Base-by-base conservation (phyloP, 2,797 vertebrate genomes). In the Oreonectes daqikongensis region DNA sequence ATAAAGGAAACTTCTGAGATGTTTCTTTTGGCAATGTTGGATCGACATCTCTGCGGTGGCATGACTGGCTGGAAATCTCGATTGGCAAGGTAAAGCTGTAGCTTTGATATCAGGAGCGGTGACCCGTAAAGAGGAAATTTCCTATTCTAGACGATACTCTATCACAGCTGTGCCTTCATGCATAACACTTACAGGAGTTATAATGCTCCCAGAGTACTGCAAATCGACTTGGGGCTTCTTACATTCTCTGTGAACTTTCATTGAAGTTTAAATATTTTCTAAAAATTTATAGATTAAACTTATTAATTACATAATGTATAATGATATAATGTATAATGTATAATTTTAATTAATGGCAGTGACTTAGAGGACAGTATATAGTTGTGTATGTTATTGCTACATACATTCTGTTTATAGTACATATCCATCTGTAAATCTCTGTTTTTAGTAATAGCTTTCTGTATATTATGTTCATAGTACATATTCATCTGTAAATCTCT, bases 11-110 rank as follows among this genome's bases (percentile, higher is more conserved):
- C 35, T 48, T 55, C 5, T 26, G 9, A 26, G 64, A 17, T 46
- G 42, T 24, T 66, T 72, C 53, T 64, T 30, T 26, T 17, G 71
- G 46, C 55, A 28, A 18, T 66, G 24, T 61, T 48, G 32, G 63
- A 72, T 50, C 44, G 11, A 24, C 32, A 30, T 17, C 8, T 15
- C 20, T 0, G 15, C 14, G 9, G 44, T 35, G 30, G 30, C 18
- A 38, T 3, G 1, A 5, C 4, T 20, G 46, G 11, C 5, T 6
- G 61, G 11, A 65, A 30, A 42, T 42, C 60, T 65, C 11, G 24
- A 22, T 4, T 42, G 32, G 72, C 12, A 9, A 65, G 22, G 17
- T 35, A 42, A 30, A 65, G 48, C 55, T 22, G 22, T 9, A n/a
- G 60, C 46, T 53, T 65, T 74, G 46, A 74, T 74, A 18, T 14